phyloP scores from a whole-genome alignment of 1,140 invertebrate genomes.

The Drosophila saltans region DNA sequence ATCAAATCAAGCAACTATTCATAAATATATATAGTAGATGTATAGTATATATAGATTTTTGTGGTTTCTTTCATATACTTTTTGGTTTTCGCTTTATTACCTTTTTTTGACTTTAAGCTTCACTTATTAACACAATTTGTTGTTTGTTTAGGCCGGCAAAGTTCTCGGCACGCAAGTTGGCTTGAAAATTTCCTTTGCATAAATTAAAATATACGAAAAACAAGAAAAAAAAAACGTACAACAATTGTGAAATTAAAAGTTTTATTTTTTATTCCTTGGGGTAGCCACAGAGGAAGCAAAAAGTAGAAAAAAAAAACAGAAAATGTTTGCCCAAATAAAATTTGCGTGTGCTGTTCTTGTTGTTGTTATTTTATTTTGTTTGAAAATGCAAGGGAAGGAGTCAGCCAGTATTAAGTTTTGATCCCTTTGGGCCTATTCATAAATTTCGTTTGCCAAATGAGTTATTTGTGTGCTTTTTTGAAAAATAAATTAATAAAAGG shows the following conservation, averaged over 20 bases:
- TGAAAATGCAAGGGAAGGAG: neutral
- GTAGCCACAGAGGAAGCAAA: neutral
- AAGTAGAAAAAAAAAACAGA: neutral
- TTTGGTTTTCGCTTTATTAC: no score
- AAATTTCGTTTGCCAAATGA: slow-evolving; percentile 10
- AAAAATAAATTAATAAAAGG: slow-evolving; percentile 6
- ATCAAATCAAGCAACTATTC: slow-evolving; percentile 61
- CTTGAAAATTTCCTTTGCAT: slow-evolving; percentile 43
- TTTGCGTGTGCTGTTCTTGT: slow-evolving; percentile 18
- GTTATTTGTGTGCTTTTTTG: neutral
- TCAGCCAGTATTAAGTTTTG: neutral
- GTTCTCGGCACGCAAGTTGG: slow-evolving; percentile 29
- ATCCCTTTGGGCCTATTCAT: slow-evolving; percentile 8
- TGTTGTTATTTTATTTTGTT: neutral
- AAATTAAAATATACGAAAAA: slow-evolving; percentile 39
- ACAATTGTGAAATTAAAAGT: slow-evolving; percentile 37
- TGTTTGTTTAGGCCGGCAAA: slow-evolving; percentile 25
- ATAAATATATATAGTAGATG: slow-evolving; percentile 9
- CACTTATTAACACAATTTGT: slow-evolving; percentile 27
- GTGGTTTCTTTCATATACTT: neutral
- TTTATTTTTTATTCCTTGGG: slow-evolving; percentile 12
- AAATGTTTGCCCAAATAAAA: slow-evolving; percentile 26
- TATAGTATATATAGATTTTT: slow-evolving; percentile 15
- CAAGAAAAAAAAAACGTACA: slow-evolving; percentile 9
- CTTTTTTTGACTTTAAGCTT: slow-evolving; percentile 21